Evolutionary conservation across 2,797 vertebrate species (phyloP).

Genomic region (Caiman crocodilus): DNA sequence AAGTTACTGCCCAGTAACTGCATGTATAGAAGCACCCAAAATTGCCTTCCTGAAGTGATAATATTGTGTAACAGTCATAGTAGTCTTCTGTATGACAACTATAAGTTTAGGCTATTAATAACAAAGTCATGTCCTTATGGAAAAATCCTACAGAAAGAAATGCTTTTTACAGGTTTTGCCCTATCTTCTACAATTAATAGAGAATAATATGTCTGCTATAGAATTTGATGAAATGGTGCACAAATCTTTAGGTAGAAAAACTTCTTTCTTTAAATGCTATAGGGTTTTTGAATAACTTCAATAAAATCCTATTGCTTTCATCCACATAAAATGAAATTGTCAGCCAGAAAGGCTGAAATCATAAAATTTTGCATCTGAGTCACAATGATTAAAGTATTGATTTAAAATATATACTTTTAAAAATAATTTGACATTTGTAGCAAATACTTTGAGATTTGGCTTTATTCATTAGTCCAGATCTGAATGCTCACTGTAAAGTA

Average conservation of each 20-base stretch:
- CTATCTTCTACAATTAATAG: background rate
- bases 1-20: too few relatives aligned
- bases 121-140: background rate
- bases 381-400: background rate
- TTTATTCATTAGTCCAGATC: background rate
- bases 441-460: background rate
- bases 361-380: background rate
- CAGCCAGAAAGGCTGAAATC: background rate
- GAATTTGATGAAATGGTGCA: background rate
- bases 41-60: background rate
- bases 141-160: background rate
- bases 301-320: constrained; percentile 2
- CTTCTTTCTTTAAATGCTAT: constrained; percentile 10
- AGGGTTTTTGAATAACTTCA: background rate
- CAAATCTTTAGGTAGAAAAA: background rate
- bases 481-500: background rate
- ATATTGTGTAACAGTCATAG: background rate
- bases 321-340: background rate
- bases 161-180: background rate
- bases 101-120: background rate
- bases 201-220: background rate
- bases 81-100: background rate
- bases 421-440: background rate
- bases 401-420: background rate
- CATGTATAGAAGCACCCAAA: too few relatives aligned